phyloP scores from a whole-genome alignment of 2,797 vertebrate genomes.

The Sparus aurata region DNA sequence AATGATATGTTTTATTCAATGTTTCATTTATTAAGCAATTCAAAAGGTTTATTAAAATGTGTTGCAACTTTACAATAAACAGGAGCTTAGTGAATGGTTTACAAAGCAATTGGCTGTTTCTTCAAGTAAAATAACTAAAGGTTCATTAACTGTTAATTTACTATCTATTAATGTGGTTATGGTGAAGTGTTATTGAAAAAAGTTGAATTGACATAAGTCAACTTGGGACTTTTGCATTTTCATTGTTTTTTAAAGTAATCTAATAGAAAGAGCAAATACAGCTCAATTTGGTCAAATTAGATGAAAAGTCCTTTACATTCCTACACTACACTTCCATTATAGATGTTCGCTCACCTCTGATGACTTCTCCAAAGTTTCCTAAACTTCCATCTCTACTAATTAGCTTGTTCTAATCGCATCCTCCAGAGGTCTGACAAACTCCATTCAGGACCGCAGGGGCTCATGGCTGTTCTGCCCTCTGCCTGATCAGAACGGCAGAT shows the following conservation, averaged over 20 bases:
- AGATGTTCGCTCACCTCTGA: conserved; percentile 47
- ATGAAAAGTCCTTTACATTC: neutral
- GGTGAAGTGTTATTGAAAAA: no score
- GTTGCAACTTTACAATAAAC: no score
- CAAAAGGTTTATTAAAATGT: no score
- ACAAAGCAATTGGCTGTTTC: no score
- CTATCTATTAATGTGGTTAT: no score
- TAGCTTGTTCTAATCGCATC: conserved; percentile 81
- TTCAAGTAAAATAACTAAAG: no score
- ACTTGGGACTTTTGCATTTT: neutral
- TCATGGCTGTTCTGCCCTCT: conserved; percentile 76
- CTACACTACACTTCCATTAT: neutral
- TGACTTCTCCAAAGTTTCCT: conserved; percentile 72
- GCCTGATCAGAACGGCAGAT: conserved; percentile 68
- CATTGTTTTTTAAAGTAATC: neutral
- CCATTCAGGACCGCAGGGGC: conserved; percentile 69
- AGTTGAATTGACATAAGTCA: neutral
- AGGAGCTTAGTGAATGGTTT: no score
- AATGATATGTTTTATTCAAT: no score
- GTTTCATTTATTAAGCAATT: no score
- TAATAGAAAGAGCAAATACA: neutral
- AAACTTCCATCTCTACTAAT: conserved; percentile 78
- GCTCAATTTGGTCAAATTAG: neutral
- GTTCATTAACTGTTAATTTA: no score
- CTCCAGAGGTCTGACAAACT: conserved; percentile 74